Percentiles rank a stretch among this genome's conserved stretches.
These are phyloP conservation scores for Cheilosia vulpina DNA, from an alignment of 2,888 invertebrate genomes.

Conservation along the genomic window DNA sequence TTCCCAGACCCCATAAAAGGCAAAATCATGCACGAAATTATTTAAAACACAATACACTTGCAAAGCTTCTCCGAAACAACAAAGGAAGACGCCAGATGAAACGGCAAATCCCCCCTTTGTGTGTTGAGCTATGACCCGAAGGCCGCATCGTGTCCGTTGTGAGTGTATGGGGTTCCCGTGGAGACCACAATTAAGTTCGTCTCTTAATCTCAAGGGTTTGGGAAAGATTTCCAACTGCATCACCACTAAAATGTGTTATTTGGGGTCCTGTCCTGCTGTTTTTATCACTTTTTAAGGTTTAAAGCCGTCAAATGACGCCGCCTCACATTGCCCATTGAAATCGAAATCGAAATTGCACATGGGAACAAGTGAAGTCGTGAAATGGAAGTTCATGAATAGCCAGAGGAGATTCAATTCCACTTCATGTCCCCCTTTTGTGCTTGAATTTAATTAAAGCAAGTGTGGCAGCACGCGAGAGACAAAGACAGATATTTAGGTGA, in stretches of 20 bases:
- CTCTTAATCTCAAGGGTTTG: conserved; percentile 2
- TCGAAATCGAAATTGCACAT: neutral
- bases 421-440: neutral
- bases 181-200: conserved; percentile 1
- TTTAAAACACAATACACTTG: neutral
- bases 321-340: neutral
- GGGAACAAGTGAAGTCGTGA: too few relatives aligned
- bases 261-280: neutral
- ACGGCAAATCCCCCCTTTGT: neutral
- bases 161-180: too few relatives aligned
- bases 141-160: conserved; percentile 1
- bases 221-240: neutral
- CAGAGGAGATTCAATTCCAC: neutral
- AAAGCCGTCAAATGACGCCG: neutral
- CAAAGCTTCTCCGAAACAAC: neutral
- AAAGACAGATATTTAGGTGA: conserved; percentile 15
- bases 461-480: neutral
- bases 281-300: neutral
- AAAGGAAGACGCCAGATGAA: neutral
- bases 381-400: neutral
- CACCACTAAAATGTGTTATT: neutral
- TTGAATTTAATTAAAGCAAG: conserved; percentile 31
- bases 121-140: neutral
- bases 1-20: too few relatives aligned
- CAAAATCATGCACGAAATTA: neutral